A percentile compares a stretch with the other conserved stretches of the same genome.
These are phyloP conservation scores for Macrophya alboannulata DNA, from an alignment of 2,888 invertebrate species.

Conservation along the genomic window DNA sequence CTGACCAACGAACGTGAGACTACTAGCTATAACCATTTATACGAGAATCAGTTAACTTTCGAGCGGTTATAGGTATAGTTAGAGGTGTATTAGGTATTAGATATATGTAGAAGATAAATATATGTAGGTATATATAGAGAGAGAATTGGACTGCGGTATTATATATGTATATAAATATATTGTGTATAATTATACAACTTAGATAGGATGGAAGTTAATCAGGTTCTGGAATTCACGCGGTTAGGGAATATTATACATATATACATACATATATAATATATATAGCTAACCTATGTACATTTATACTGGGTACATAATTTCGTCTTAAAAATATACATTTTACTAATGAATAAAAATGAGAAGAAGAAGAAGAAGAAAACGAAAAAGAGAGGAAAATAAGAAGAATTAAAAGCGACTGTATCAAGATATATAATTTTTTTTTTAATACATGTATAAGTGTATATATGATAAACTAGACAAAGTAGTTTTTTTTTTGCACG, in stretches of 20 bases:
- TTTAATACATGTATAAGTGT: no score
- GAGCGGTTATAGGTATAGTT: neutral
- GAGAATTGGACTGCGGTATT: neutral
- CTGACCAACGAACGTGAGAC: neutral
- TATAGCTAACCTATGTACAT: no score
- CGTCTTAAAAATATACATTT: neutral
- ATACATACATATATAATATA: no score
- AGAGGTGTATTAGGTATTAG: no score
- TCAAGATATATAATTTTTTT: no score
- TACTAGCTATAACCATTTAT: conserved; percentile 2
- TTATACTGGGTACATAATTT: neutral
- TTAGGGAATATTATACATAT: neutral
- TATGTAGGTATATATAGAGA: neutral
- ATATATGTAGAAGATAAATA: neutral
- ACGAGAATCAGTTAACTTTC: conserved; percentile 23
- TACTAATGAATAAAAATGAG: neutral
- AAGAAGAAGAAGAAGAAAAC: neutral
- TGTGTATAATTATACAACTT: neutral
- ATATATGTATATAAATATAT: neutral
- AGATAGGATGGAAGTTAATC: conserved; percentile 13
- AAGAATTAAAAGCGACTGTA: neutral
- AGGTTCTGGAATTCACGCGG: conserved; percentile 9
- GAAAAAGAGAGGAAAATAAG: neutral
- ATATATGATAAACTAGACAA: neutral
- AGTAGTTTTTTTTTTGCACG: neutral